Base-by-base conservation (phyloP, 2,113 vertebrate genomes). In the Deroptyus accipitrinus region DNA sequence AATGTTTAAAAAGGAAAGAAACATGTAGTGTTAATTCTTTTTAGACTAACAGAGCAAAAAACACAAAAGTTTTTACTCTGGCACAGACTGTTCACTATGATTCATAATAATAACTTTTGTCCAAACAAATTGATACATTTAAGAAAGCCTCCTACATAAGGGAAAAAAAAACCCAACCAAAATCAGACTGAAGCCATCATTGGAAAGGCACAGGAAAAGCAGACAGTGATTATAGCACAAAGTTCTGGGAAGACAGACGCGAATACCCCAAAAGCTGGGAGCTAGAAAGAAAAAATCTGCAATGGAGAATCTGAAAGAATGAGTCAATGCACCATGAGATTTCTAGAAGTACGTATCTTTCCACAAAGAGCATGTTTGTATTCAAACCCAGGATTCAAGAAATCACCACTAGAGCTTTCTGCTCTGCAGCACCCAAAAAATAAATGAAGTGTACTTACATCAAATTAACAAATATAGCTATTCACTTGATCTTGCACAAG, bases 41-140 rank as follows among this genome's bases (percentile, higher is more conserved):
- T 90, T 85, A 86, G 33, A 89, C 46, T 68, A 86, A 69, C 77
- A 89, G 61, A 95, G 64, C 51, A 83, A 59, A 59, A 59, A 59
- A 15, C 33, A 59, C 33, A 76, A 91, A 92, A 83, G 13, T 44
- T 76, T 35, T 86, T 33, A 59, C 33, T 59, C 57, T 16, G 57
- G 57, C 33, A 59, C 57, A 35, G 48, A 57, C 44, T 75, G 72
- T 41, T 48, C 78, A 68, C 59, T 78, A 22, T 39, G 55, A 88
- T 88, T 67, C 92, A 37, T 55, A 73, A 49, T 46, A 88, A 63
- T 19, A 83, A 39, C 25, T 14, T 80, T 55, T 74, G 3, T 81
- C 41, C 42, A 91, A 83, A 81, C 22, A 83, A 94, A 94, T 88
- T 22, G 69, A 90, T 69, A 93, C 57, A 69, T 87, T 76, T n/a